phyloP scores from a whole-genome alignment of 2,113 vertebrate genomes.

The Pelmatolapia mariae region DNA sequence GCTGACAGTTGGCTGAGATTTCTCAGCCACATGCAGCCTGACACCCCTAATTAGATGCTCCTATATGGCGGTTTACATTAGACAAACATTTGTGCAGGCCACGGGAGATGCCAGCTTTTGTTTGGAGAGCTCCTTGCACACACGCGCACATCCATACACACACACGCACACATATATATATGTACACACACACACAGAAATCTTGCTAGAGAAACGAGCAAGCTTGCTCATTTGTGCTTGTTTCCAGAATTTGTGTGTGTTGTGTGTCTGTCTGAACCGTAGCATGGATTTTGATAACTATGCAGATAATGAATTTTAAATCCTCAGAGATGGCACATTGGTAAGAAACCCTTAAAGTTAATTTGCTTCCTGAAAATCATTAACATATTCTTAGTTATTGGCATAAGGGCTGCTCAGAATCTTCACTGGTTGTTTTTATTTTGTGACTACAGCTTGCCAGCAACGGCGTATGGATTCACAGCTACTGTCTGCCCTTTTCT shows the following conservation, averaged over 20 bases:
- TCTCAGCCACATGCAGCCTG: conserved; percentile 66
- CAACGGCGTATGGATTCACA: conserved; percentile 14
- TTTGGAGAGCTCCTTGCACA: conserved; percentile 54
- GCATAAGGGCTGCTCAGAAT: conserved; percentile 78
- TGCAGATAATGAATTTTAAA: conserved; percentile 73
- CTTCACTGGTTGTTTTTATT: conserved; percentile 43
- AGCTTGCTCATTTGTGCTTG: conserved; percentile 61
- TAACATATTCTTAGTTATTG: conserved; percentile 59
- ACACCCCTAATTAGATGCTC: conserved; percentile 72
- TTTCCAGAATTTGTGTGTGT: conserved; percentile 69
- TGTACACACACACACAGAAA: neutral
- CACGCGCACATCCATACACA: conserved; percentile 1
- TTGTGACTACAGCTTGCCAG: conserved; percentile 29
- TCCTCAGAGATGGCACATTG: conserved; percentile 60
- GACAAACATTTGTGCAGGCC: conserved; percentile 72
- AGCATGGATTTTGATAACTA: conserved; percentile 62
- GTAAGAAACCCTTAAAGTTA: conserved; percentile 62
- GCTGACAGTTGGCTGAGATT: conserved; percentile 74
- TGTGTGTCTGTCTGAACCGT: conserved; percentile 70
- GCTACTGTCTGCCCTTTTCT: conserved; percentile 36
- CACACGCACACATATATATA: neutral
- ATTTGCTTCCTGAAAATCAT: conserved; percentile 62
- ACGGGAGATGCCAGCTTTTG: conserved; percentile 72
- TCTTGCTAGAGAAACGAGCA: conserved; percentile 36
- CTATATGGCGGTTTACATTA: conserved; percentile 70